phyloP scores from a whole-genome alignment of 1,140 invertebrate genomes.

The Drosophila funebris region DNA sequence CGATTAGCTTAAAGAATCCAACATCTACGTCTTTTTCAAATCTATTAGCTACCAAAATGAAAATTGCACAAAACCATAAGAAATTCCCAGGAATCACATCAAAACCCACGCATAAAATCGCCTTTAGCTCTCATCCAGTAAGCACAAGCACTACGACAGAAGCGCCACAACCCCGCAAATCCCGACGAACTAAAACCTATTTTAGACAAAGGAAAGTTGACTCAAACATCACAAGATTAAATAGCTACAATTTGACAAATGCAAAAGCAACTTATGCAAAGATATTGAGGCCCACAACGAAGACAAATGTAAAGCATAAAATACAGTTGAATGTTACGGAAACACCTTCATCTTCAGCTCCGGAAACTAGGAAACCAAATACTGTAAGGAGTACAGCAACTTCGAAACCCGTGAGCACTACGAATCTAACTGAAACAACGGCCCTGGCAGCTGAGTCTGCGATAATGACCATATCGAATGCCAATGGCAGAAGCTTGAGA shows the following conservation, averaged over 20 bases:
- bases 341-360: neutral
- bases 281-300: neutral
- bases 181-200: conserved; percentile 6
- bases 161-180: neutral
- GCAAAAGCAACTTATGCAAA: neutral
- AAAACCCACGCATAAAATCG: neutral
- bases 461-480: conserved; percentile 41
- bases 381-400: neutral
- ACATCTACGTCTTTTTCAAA: neutral
- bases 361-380: neutral
- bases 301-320: neutral
- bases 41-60: neutral
- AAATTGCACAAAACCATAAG: conserved; percentile 4
- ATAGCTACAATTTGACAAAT: neutral
- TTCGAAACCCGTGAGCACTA: neutral
- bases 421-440: neutral
- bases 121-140: neutral
- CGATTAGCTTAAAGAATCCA: neutral
- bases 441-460: conserved; percentile 23
- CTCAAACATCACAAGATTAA: neutral
- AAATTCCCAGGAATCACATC: neutral
- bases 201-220: conserved; percentile 10
- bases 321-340: neutral
- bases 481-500: conserved; percentile 7
- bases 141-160: neutral